Conservation (phyloP, 2,113 vertebrate genomes). For the Leucopsar rothschildi region DNA sequence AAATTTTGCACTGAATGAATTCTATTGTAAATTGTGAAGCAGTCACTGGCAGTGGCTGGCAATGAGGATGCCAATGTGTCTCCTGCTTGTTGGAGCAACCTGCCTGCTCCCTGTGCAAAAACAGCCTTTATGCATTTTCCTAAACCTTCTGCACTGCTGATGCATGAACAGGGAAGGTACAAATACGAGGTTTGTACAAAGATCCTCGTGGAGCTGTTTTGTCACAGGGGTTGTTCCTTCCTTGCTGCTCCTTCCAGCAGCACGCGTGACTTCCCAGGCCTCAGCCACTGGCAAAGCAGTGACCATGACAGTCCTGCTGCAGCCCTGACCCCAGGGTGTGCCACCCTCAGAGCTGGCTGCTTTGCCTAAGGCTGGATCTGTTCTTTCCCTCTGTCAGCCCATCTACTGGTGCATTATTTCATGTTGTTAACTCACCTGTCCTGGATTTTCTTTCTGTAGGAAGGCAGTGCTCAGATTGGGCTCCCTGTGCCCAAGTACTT, state of each 20-base stretch:
- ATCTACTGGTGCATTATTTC: not conserved
- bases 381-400: not conserved
- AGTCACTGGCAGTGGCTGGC: not conserved
- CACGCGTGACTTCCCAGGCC: not conserved
- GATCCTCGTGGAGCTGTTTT: not conserved
- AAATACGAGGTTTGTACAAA: not conserved
- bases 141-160: not conserved
- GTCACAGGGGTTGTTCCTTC: not conserved
- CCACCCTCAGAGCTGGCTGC: not conserved
- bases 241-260: not conserved
- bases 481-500: slow-evolving; percentile 87
- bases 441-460: slow-evolving; percentile 66
- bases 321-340: not conserved
- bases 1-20: not conserved
- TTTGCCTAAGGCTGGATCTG: not conserved
- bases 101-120: not conserved
- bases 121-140: not conserved
- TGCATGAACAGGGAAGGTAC: not conserved
- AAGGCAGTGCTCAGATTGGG: slow-evolving; percentile 79
- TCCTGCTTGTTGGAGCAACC: not conserved
- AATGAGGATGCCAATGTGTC: rapidly evolving
- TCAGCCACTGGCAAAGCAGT: not conserved
- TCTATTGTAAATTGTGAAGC: not conserved
- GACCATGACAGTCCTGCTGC: not conserved
- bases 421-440: not conserved